Percentiles rank a stretch among this genome's conserved stretches.
phyloP scores from a whole-genome alignment of 2,888 invertebrate genomes.

The Drosophila macrospina region DNA sequence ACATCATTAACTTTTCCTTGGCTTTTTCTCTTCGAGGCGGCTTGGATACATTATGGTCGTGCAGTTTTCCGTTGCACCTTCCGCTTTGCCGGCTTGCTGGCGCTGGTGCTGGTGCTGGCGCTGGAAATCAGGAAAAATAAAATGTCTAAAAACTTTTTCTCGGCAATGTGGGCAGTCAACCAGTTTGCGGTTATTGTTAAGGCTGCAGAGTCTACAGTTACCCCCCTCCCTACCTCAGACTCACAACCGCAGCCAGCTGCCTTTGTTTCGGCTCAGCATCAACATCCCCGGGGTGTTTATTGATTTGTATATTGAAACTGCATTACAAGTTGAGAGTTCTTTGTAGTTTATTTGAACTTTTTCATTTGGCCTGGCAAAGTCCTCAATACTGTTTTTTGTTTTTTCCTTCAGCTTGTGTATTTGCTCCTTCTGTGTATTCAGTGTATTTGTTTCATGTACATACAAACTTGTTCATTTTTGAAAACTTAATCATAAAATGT shows the following conservation, averaged over 20 bases:
- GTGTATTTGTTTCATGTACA: constrained; percentile 60
- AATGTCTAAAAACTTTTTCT: constrained; percentile 68
- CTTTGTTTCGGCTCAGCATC: constrained; percentile 45
- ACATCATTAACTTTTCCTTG: constrained; percentile 79
- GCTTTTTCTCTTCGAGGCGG: constrained; percentile 23
- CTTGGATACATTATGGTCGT: constrained; percentile 53
- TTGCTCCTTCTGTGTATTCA: constrained; percentile 50
- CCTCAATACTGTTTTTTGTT: constrained; percentile 1
- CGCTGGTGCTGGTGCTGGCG: constrained; percentile 13
- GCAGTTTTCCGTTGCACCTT: constrained; percentile 52
- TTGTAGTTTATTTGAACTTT: constrained; percentile 75
- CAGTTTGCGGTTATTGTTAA: constrained; percentile 57
- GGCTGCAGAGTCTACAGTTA: constrained; percentile 13
- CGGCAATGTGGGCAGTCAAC: constrained; percentile 46
- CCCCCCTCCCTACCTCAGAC: not conserved
- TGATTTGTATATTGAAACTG: constrained; percentile 82
- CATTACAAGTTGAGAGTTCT: constrained; percentile 72
- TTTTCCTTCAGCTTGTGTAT: constrained; percentile 36
- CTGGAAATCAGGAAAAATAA: constrained; percentile 50
- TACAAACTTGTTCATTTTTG: constrained; percentile 19
- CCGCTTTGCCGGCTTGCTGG: constrained; percentile 11
- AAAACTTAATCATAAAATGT: constrained; percentile 22
- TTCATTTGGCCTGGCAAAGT: constrained; percentile 53
- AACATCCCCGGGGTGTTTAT: constrained; percentile 63
- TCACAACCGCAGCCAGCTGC: constrained; percentile 5